Evolutionary conservation across 2,888 invertebrate species (phyloP), one percentile per base, ranked within the genome.

Genomic region (Napeogenes inachia): DNA sequence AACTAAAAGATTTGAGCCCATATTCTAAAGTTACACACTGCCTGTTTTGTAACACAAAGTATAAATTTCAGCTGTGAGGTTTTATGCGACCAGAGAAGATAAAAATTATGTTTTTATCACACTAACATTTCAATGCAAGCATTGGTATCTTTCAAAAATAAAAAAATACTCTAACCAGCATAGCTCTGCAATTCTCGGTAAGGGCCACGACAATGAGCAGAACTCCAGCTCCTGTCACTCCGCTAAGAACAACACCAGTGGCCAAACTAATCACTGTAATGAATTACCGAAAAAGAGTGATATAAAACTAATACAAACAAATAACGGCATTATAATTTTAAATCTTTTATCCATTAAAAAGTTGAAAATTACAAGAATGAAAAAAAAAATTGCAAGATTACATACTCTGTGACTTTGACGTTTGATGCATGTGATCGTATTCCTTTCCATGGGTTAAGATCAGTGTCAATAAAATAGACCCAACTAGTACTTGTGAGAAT

Each of bases 121-220:
- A 21, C 21, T 21, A 21, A 21, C 1, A 21, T 21, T 21, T 21
- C 21, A 21, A 21, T 0, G 21, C 21, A 21, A 21, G 1, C 21
- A 21, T 21, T 21, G 21, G 21, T 21, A 21, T 21, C 21, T 21
- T 21, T 21, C 21, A 21, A 21, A 46, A 57, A 13, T 13, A 33
- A 0, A 32, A 0, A 58, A 32, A 57, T 13, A n/a, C 4, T 56
- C 64, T 66, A 68, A 88, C 89, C 77, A 89, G 78, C 89, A 89
- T 89, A 4, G 89, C 85, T n/a, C 89, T 75, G 66, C 89, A 89
- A 73, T 88, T 89, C 64, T 89, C 89, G 0, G 89, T 88, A 6
- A 89, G 79, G 0, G 89, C 87, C 5, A 89, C 89, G 0, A 86
- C 71, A 59, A 89, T 84, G 32, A 89, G 80, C 2, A 89, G 73